Percentiles rank a stretch among this genome's conserved stretches.
Evolutionary conservation across 2,797 vertebrate genomes (phyloP).

Genomic region (Denticeps clupeoides): DNA sequence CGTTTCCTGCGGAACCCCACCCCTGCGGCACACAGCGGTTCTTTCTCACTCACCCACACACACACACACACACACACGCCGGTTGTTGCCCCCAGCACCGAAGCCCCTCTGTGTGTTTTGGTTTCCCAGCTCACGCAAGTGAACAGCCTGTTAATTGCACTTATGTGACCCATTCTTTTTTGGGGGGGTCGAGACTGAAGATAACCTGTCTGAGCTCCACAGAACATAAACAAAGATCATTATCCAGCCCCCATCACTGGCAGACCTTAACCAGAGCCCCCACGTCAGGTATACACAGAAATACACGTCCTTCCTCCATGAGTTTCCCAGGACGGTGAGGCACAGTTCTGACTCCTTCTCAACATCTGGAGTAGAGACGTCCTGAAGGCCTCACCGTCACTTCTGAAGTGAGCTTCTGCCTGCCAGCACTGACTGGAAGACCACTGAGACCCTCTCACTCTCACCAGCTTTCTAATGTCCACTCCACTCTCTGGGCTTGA

Average conservation of each 20-base stretch:
- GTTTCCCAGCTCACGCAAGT: slow-evolving; percentile 36
- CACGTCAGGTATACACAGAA: too few relatives aligned
- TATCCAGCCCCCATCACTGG: too few relatives aligned
- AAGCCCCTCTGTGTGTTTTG: slow-evolving; percentile 49
- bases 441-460: too few relatives aligned
- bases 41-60: slow-evolving; percentile 14
- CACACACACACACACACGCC: slow-evolving; percentile 8
- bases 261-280: too few relatives aligned
- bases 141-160: slow-evolving; percentile 41
- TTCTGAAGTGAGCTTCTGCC: slow-evolving; percentile 20
- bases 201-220: slow-evolving; percentile 47
- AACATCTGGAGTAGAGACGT: too few relatives aligned
- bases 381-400: too few relatives aligned
- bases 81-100: slow-evolving; percentile 20
- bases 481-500: too few relatives aligned
- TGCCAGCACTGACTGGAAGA: too few relatives aligned
- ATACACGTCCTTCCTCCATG: too few relatives aligned
- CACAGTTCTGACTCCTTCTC: too few relatives aligned
- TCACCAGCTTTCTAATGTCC: too few relatives aligned
- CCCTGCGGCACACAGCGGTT: slow-evolving; percentile 5
- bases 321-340: background rate
- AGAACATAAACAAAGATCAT: slow-evolving; percentile 48
- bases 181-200: slow-evolving; percentile 41
- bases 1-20: slow-evolving; percentile 48
- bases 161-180: slow-evolving; percentile 47